These are phyloP conservation scores for Scaeva pyrastri DNA, from an alignment of 2,888 invertebrate species.

Conservation along the genomic window DNA sequence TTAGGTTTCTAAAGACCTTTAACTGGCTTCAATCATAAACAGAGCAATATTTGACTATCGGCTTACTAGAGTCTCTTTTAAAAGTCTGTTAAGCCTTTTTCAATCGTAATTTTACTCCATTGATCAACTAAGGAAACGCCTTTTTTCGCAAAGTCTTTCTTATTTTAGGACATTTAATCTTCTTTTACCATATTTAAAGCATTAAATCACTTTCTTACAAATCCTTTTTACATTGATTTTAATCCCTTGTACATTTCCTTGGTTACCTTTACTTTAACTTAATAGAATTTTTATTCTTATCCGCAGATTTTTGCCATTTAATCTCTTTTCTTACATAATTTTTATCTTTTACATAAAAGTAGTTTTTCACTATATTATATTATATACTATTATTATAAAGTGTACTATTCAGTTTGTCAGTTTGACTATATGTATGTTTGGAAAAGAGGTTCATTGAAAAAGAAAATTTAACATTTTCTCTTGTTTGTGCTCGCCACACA, in stretches of 20 bases:
- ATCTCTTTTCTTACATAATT: slow-evolving; percentile 28
- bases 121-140: too few species aligned
- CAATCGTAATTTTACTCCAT: too few species aligned
- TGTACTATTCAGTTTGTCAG: not conserved
- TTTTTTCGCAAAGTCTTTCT: not conserved
- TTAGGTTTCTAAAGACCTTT: too few species aligned
- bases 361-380: not conserved
- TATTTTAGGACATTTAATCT: not conserved
- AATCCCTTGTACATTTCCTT: slow-evolving; percentile 11
- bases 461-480: slow-evolving; percentile 66
- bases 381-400: not conserved
- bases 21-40: too few species aligned
- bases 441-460: slow-evolving; percentile 49
- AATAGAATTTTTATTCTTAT: slow-evolving; percentile 60
- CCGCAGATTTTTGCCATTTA: slow-evolving; percentile 67
- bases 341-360: not conserved
- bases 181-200: not conserved
- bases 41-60: too few species aligned
- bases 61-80: too few species aligned
- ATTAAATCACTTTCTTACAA: not conserved
- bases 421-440: slow-evolving; percentile 53
- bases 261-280: slow-evolving; percentile 29
- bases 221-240: slow-evolving; percentile 2
- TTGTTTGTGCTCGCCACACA: slow-evolving; percentile 47
- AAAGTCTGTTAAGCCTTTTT: too few species aligned